Evolutionary conservation across 2,797 vertebrate species (phyloP), one percentile per base, ranked within the genome.

Genomic region (Austrolebias charrua): DNA sequence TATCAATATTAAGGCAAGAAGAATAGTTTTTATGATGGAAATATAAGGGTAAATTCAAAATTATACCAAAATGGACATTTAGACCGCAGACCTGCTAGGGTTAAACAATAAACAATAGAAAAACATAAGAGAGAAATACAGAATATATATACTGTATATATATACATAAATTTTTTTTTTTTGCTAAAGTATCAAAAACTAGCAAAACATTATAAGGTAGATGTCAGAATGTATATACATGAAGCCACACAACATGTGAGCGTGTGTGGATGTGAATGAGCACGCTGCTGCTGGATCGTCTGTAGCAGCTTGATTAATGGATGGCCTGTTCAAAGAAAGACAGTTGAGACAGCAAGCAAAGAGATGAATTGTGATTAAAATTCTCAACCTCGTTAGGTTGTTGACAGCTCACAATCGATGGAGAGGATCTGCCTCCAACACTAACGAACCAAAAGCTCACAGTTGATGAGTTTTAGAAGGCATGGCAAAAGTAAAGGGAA

Each of bases 351-450:
- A 69, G 70, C 20, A n/a, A 64, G 82, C 63, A 19, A 55, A 56
- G 76, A 76, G 78, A 76, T 70, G 83, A 90, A 86, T 82, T 38
- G 75, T 88, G 91, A 93, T 93, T 92, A 91, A 88, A 91, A 90
- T 79, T 80, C 89, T 87, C 79, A 79, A 76, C 91, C 86, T 87
- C 61, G 85, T 90, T 91, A 91, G 85, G 81, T 88, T 84, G 87
- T 83, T 80, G 90, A 90, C 90, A 90, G 83, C 74, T 68, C 13
- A 55, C 76, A 75, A 92, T 92, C 84, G 58, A 91, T 91, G 80
- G 60, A 5, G 63, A 85, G 78, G 79, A 86, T 89, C 84, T 82
- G 76, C 85, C 85, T 87, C 71, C 69, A 80, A 86, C 91, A 73
- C 82, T 81, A 88, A 90, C 67, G 62, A 90, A 83, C 71, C 71